Base-by-base conservation (phyloP, 1,140 invertebrate genomes). In the Samia ricini region DNA sequence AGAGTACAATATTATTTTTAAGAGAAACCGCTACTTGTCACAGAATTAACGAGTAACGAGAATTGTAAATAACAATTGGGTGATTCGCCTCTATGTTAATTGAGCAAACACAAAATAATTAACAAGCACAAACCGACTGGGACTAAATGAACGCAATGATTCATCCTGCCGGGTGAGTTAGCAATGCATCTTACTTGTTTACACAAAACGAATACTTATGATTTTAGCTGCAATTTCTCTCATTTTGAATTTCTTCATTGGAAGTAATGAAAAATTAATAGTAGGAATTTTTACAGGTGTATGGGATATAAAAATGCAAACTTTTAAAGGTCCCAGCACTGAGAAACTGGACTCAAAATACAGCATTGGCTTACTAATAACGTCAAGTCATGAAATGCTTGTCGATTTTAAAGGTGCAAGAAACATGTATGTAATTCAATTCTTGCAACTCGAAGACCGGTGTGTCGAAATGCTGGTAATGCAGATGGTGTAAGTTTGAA, bases 61-160 rank as follows among this genome's bases (percentile, higher is more conserved):
- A n/a, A n/a, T n/a, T n/a, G n/a, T 49, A 54, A 66, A 59, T 54
- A 60, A 36, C 22, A 61, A 64, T 48, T 22, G 50, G 66, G 58
- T 68, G 62, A 68, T 61, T 64, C 58, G 61, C 36, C 56, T 62
- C 61, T 61, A 61, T 68, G 58, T 61, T 56, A 63, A 67, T 60
- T 54, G 50, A 48, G 50, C 55, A 62, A 64, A 64, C 63, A 69
- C 71, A 71, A 64, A 68, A 66, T 60, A 74, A 72, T 61, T 60
- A 69, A 66, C 68, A 69, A 54, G 59, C 68, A 68, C 72, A 76
- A 71, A 72, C 71, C 69, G 60, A 64, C 61, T 50, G 61, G 55
- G 51, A 60, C 64, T 73, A 75, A 74, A 73, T 69, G 66, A 56
- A 67, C 65, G 60, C 62, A 60, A 65, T 67, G 73, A 75, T 73